Conservation (phyloP, 2,113 vertebrate genomes). For the Steatornis caripensis region DNA sequence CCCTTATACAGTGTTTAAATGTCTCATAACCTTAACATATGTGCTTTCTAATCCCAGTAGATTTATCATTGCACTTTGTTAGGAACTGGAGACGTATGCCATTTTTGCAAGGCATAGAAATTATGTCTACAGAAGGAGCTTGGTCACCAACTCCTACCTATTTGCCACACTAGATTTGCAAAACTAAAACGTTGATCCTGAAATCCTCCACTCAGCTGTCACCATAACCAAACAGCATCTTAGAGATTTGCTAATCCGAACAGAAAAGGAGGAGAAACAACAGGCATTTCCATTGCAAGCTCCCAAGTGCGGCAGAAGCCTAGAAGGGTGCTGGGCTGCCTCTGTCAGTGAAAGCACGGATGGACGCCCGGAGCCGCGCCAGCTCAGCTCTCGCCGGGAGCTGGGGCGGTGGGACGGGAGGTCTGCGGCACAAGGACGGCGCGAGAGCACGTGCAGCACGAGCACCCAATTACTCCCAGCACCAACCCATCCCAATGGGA, state of each 20-base stretch:
- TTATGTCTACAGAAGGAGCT: not conserved
- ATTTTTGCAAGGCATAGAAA: not conserved
- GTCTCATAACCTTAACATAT: not conserved
- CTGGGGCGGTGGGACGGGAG: not conserved
- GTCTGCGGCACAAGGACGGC: too few relatives aligned
- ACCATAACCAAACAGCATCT: not conserved
- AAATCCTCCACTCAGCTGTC: not conserved
- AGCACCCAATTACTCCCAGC: not conserved
- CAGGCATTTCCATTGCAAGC: not conserved
- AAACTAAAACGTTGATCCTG: not conserved
- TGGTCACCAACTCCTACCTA: not conserved
- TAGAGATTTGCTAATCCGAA: rapidly evolving
- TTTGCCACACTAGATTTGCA: not conserved
- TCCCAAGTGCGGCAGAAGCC: not conserved
- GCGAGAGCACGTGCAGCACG: too few relatives aligned
- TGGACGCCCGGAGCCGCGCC: rapidly evolving
- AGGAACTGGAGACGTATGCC: not conserved
- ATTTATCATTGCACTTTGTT: not conserved
- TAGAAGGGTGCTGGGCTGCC: not conserved
- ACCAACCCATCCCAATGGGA: not conserved
- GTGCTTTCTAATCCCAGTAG: not conserved
- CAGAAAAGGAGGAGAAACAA: not conserved
- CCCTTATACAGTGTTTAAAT: not conserved
- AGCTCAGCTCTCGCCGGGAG: not conserved
- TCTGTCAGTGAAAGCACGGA: rapidly evolving